Evolutionary conservation across 2,888 invertebrate species (phyloP).

Genomic region (Melikaiella ostensackeni): DNA sequence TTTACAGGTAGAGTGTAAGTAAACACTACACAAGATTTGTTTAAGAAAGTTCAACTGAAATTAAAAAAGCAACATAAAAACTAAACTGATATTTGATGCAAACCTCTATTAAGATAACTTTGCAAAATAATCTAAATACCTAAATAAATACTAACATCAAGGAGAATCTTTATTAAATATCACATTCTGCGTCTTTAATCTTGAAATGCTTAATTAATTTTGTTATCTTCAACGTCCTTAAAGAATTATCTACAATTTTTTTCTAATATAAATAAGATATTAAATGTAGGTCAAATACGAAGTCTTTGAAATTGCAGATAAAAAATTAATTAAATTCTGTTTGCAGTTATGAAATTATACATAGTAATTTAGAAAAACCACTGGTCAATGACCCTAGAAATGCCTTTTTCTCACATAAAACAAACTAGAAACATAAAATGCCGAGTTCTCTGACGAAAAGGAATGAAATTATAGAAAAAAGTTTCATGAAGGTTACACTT

Average conservation of each 20-base stretch:
- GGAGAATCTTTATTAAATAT: background rate
- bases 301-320: background rate
- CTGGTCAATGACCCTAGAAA: background rate
- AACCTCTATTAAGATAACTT: background rate
- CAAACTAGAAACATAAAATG: background rate
- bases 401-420: background rate
- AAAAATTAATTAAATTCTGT: background rate
- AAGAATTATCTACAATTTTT: background rate
- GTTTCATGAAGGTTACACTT: slow-evolving; percentile 1
- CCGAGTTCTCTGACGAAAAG: background rate
- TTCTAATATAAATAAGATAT: background rate
- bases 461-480: background rate
- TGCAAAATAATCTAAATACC: background rate
- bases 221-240: background rate
- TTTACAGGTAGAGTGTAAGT: background rate
- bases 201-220: background rate
- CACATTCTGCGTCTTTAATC: background rate
- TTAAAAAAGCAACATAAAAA: background rate
- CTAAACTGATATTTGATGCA: no score
- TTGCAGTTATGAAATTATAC: background rate
- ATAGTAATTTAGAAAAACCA: background rate
- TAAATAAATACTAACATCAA: background rate
- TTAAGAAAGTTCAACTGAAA: background rate
- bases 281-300: background rate
- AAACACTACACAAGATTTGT: background rate